Conservation (phyloP, 2,888 invertebrate genomes). For the Pristionchus japonicus region DNA sequence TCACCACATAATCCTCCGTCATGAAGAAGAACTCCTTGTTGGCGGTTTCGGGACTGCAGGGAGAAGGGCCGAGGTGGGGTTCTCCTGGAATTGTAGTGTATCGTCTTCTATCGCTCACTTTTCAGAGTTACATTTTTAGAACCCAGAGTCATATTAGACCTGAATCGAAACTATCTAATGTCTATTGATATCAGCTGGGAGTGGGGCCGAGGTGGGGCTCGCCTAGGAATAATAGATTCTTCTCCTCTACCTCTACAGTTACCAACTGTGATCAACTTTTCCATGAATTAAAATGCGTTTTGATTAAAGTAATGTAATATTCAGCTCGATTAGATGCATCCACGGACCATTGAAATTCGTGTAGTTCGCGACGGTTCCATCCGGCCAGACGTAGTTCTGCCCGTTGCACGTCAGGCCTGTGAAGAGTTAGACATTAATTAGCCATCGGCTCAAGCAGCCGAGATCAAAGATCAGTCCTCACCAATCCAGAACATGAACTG, state of each 20-base stretch:
- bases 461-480: neutral
- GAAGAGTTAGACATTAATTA: neutral
- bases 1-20: neutral
- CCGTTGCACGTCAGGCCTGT: neutral
- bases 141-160: too few relatives aligned
- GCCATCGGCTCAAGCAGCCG: too few relatives aligned
- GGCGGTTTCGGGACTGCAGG: neutral
- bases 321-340: neutral
- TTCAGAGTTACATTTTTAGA: too few relatives aligned
- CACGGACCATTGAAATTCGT: neutral
- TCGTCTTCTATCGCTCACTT: too few relatives aligned
- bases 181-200: too few relatives aligned
- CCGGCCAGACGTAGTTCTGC: neutral
- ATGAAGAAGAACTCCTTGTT: neutral
- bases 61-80: neutral
- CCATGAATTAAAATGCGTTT: too few relatives aligned
- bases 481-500: neutral
- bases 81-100: neutral
- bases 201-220: neutral
- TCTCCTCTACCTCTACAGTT: too few relatives aligned
- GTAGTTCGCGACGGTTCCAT: neutral
- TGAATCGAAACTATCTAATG: too few relatives aligned
- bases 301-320: too few relatives aligned
- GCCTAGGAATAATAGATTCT: neutral
- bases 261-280: too few relatives aligned